A percentile compares a stretch with the other conserved stretches of the same genome.
These are phyloP conservation scores for Andrena flavipes DNA, from an alignment of 2,888 invertebrate genomes.

Conservation along the genomic window DNA sequence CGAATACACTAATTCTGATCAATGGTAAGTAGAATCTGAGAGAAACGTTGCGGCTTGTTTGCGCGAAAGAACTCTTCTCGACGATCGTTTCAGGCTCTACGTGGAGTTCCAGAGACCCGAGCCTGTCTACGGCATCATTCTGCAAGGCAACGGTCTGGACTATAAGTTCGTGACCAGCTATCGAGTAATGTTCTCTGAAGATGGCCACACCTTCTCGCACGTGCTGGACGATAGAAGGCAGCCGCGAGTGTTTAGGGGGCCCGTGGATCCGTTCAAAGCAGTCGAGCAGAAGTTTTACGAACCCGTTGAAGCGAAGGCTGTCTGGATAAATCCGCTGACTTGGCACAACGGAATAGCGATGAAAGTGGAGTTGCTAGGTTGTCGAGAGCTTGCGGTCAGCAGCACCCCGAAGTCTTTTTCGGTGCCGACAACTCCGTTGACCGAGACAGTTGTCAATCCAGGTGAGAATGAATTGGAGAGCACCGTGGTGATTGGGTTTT, in stretches of 20 bases:
- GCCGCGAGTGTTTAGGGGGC: conserved; percentile 90
- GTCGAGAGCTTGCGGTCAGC: conserved; percentile 82
- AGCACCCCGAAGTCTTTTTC: conserved; percentile 23
- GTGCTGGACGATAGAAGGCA: conserved; percentile 86
- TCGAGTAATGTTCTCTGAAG: conserved; percentile 89
- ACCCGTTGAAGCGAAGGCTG: conserved; percentile 91
- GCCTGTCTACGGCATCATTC: conserved; percentile 90
- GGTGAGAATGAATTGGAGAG: background rate
- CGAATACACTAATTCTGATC: conserved; percentile 86
- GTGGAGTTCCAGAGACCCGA: conserved; percentile 88
- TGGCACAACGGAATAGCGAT: conserved; percentile 91
- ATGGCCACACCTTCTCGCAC: conserved; percentile 88
- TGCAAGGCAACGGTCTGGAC: conserved; percentile 90
- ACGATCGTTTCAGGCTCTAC: conserved; percentile 85
- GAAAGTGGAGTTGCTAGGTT: conserved; percentile 91
- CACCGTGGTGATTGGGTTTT: background rate
- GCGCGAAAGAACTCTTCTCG: background rate
- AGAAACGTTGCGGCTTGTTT: background rate
- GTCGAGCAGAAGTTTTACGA: conserved; percentile 88
- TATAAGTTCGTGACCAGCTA: conserved; percentile 93
- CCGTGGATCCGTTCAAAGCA: conserved; percentile 85
- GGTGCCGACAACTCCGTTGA: conserved; percentile 30
- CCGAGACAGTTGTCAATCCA: conserved; percentile 56
- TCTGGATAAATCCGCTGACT: conserved; percentile 90
- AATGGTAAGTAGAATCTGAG: conserved; percentile 85